Evolutionary conservation across 1,140 invertebrate species (phyloP).

Genomic region (Seison nebaliae): DNA sequence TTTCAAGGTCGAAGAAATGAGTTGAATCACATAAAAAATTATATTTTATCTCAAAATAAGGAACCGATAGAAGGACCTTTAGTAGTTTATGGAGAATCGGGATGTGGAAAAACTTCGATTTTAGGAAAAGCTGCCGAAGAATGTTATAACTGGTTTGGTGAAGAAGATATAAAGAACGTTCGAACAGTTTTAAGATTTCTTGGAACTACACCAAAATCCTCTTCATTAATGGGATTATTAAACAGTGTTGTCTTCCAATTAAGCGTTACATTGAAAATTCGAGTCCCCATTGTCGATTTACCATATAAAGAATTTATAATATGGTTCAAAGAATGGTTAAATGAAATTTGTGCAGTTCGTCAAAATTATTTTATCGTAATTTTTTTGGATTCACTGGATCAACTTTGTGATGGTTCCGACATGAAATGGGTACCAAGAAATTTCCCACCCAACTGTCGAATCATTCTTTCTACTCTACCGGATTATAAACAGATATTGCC

Average conservation of each 20-base stretch:
- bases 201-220: too few species aligned
- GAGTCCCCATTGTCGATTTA: too few species aligned
- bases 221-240: too few species aligned
- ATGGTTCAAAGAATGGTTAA: too few species aligned
- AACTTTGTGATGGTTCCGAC: slow-evolving; percentile 17
- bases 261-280: too few species aligned
- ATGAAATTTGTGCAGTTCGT: too few species aligned
- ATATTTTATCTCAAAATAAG: slow-evolving; percentile 47
- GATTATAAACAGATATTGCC: slow-evolving; percentile 18
- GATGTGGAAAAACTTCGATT: slow-evolving; percentile 84
- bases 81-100: slow-evolving; percentile 70
- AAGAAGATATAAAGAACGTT: slow-evolving; percentile 5
- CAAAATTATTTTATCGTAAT: slow-evolving; percentile 14
- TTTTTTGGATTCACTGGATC: slow-evolving; percentile 24
- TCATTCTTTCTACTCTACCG: slow-evolving; percentile 40
- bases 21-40: slow-evolving; percentile 47
- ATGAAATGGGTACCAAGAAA: slow-evolving; percentile 20
- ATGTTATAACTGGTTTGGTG: background rate
- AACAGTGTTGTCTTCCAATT: too few species aligned
- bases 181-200: slow-evolving; percentile 1
- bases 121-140: slow-evolving; percentile 32
- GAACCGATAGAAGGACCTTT: too few species aligned
- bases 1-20: slow-evolving; percentile 74
- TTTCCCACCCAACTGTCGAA: slow-evolving; percentile 24
- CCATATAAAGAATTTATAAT: too few species aligned